Base-by-base conservation (phyloP, 1,140 invertebrate genomes). In the Microplitis mediator region DNA sequence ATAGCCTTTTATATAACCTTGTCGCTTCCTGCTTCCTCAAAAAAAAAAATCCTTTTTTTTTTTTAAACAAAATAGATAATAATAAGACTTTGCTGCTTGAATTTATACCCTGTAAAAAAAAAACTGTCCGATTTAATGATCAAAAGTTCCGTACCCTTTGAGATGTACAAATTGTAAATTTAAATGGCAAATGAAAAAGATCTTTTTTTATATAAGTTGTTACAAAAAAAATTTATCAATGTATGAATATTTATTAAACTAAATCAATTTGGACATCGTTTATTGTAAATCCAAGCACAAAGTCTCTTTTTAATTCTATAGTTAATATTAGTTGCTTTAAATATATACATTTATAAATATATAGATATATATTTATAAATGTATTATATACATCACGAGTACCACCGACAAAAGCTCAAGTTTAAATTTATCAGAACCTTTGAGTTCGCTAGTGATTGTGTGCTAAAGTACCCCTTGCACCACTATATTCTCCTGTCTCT, bases 271-370 rank as follows among this genome's bases (percentile, higher is more conserved):
- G 58, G 23, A 32, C 16, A 60, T 60, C 58, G 35, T 39, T 8
- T 1, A 13, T 65, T 31, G n/a, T 23, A 23, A 39, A 65, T 51
- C 51, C 63, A 51, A 65, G 82, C 80, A 83, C 82, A 78, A 72
- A 80, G 79, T 82, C 77, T 78, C 78, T 76, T 76, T 78, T 77
- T 75, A 67, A 76, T 70, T 60, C 71, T 75, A 79, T 84, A 85
- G 80, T 80, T 76, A 45, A 45, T 45, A 78, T 80, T 85, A 84
- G 84, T 78, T 78, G 84, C 83, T 86, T 86, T 79, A 65, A 79
- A 77, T 78, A 80, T 45, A 45, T 45, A 45, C 39, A 45, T 45
- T 45, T 45, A 45, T 45, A 45, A 45, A 45, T 45, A 45, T 9
- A 45, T 45, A 45, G 0, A 45, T 6, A 45, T 6, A 45, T 45